phyloP scores from a whole-genome alignment of 2,113 vertebrate species.

The Mobula hypostoma region DNA sequence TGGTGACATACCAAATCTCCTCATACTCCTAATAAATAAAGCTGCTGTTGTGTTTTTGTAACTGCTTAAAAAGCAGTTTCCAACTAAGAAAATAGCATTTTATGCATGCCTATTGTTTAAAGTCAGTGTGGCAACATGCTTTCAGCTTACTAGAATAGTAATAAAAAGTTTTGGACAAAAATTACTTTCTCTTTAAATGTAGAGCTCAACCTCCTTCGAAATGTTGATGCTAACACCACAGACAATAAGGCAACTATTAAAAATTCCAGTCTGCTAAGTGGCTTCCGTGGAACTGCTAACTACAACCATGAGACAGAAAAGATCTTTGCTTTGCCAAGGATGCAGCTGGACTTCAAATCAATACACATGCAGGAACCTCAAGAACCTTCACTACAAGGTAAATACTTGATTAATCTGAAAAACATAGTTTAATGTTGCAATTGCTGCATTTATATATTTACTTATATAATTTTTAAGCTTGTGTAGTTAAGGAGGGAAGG shows the following conservation, averaged over 20 bases:
- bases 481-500: background rate
- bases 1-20: too few relatives aligned
- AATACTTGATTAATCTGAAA: background rate
- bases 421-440: background rate
- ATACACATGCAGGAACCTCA: conserved; percentile 92
- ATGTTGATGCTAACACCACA: conserved; percentile 83
- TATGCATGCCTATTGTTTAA: background rate
- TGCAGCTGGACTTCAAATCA: conserved; percentile 97
- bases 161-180: background rate
- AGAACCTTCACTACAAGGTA: conserved; percentile 82
- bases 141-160: background rate
- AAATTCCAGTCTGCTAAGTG: conserved; percentile 81
- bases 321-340: conserved; percentile 92
- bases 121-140: background rate
- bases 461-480: background rate
- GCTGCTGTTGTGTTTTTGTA: too few relatives aligned
- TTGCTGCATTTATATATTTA: background rate
- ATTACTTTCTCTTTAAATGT: background rate
- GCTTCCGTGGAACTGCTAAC: conserved; percentile 81
- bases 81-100: background rate
- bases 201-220: conserved; percentile 89
- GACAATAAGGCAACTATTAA: conserved; percentile 79
- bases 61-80: too few relatives aligned
- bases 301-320: conserved; percentile 98
- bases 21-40: too few relatives aligned